A percentile compares a stretch with the other conserved stretches of the same genome.
Evolutionary conservation across 2,888 invertebrate genomes (phyloP).

Genomic region (Tiphia femorata): DNA sequence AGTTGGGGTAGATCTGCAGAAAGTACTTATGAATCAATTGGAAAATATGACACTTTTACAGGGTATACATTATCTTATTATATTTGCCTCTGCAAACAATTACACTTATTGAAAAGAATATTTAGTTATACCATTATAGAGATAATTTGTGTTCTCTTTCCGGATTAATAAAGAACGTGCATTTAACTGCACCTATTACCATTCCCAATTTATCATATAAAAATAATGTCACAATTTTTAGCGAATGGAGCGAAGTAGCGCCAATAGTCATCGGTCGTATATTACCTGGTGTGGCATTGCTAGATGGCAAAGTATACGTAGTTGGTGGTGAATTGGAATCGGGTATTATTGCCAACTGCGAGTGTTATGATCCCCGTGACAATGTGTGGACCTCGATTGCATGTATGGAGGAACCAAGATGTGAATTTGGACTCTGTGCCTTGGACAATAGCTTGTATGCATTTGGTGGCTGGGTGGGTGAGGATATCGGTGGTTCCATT

Average conservation of each 20-base stretch:
- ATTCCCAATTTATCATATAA: too few relatives aligned
- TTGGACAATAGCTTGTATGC: conserved; percentile 87
- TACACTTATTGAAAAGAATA: background rate
- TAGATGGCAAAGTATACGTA: conserved; percentile 89
- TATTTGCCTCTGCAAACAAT: too few relatives aligned
- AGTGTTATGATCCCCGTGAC: conserved; percentile 83
- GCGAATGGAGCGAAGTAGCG: conserved; percentile 85
- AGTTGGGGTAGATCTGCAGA: conserved; percentile 83
- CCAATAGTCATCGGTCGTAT: conserved; percentile 89
- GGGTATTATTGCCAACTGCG: conserved; percentile 89
- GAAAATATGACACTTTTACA: conserved; percentile 85
- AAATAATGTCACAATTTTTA: conserved; percentile 48
- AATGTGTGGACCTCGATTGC: conserved; percentile 70
- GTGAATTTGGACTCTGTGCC: conserved; percentile 90
- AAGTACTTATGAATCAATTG: conserved; percentile 85
- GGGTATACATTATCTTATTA: conserved; percentile 71
- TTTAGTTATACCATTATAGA: background rate
- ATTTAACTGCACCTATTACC: too few relatives aligned
- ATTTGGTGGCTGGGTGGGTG: conserved; percentile 94
- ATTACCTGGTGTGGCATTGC: conserved; percentile 86
- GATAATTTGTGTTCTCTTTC: background rate
- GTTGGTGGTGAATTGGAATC: conserved; percentile 93
- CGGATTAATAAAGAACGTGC: too few relatives aligned
- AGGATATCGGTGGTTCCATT: conserved; percentile 89
- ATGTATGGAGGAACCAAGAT: conserved; percentile 84